Percentiles rank a stretch among this genome's conserved stretches.
Evolutionary conservation across 2,888 invertebrate species (phyloP).

Genomic region (Coelogynopora nodosa): DNA sequence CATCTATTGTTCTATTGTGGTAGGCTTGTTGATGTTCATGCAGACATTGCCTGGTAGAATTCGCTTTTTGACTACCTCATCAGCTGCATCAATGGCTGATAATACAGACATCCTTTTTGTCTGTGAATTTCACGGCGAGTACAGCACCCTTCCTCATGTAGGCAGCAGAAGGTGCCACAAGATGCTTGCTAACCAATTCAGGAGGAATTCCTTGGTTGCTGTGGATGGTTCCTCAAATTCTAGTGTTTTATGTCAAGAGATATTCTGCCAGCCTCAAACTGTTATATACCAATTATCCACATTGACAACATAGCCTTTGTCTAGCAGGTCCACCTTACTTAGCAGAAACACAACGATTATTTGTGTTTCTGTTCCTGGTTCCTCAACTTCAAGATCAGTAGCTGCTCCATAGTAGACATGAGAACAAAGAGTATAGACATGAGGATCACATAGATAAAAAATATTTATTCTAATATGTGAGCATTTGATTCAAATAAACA

Average conservation of each 20-base stretch:
- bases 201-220: slow-evolving; percentile 21
- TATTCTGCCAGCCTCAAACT: slow-evolving; percentile 23
- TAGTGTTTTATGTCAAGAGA: slow-evolving; percentile 21
- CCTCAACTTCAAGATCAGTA: slow-evolving; percentile 7
- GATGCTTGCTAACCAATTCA: slow-evolving; percentile 25
- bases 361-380: slow-evolving; percentile 21
- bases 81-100: slow-evolving; percentile 29
- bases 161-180: slow-evolving; percentile 30
- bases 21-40: slow-evolving; percentile 35
- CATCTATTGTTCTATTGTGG: slow-evolving; percentile 34
- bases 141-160: slow-evolving; percentile 33
- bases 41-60: slow-evolving; percentile 20
- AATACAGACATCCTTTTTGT: slow-evolving; percentile 24
- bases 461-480: slow-evolving; percentile 11
- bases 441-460: slow-evolving; percentile 33
- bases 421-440: slow-evolving; percentile 35
- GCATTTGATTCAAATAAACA: slow-evolving; percentile 25
- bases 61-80: slow-evolving; percentile 23
- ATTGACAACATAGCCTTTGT: slow-evolving; percentile 37
- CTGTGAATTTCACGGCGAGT: slow-evolving; percentile 28
- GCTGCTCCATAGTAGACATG: slow-evolving; percentile 31
- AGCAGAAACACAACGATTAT: slow-evolving; percentile 13
- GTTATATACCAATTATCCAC: slow-evolving; percentile 35
- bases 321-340: slow-evolving; percentile 22
- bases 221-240: slow-evolving; percentile 29